Conservation (phyloP, 2,888 invertebrate genomes). For the Anagyrus pseudococci region DNA sequence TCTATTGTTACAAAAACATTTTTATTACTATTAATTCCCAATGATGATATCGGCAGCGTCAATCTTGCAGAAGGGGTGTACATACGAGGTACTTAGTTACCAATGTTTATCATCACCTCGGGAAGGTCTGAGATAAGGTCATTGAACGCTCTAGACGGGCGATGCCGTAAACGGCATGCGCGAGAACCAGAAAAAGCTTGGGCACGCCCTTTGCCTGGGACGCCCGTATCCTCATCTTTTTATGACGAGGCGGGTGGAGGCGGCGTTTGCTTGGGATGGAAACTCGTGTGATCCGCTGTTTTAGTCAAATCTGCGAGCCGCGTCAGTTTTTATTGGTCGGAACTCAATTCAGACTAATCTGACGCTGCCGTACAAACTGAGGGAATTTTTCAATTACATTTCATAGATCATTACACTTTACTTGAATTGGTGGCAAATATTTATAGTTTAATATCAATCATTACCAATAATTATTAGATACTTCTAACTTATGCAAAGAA, state of each 20-base stretch:
- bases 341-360: conserved; percentile 91
- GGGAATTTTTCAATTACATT: conserved; percentile 42
- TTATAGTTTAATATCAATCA: conserved; percentile 2
- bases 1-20: background rate
- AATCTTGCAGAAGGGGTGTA: conserved; percentile 80
- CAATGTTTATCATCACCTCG: conserved; percentile 65
- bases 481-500: background rate
- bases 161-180: conserved; percentile 70
- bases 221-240: conserved; percentile 50
- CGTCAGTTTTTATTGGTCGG: conserved; percentile 59
- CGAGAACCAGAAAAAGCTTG: conserved; percentile 78
- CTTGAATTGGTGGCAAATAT: no score
- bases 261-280: conserved; percentile 70
- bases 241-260: conserved; percentile 54
- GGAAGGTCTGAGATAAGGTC: conserved; percentile 84
- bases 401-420: conserved; percentile 4
- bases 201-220: conserved; percentile 65
- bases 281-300: conserved; percentile 75
- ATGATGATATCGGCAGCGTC: conserved; percentile 68
- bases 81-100: conserved; percentile 69
- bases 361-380: conserved; percentile 67
- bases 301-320: conserved; percentile 81
- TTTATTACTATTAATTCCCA: conserved; percentile 40
- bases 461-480: background rate
- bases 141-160: conserved; percentile 74